A percentile compares a stretch with the other conserved stretches of the same genome.
phyloP scores from a whole-genome alignment of 2,113 vertebrate species.

The Clinocottus analis region DNA sequence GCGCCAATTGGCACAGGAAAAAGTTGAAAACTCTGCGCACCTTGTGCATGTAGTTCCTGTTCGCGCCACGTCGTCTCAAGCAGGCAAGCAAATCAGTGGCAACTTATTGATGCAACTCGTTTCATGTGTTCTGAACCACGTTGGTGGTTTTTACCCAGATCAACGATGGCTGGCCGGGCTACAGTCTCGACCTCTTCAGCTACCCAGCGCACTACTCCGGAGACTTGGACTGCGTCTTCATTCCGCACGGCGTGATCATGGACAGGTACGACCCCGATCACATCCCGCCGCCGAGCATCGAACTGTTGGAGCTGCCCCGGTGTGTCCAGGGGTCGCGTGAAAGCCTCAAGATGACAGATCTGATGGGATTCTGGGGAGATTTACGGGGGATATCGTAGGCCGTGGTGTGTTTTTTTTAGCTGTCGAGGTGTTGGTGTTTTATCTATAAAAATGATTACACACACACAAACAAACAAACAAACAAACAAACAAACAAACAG shows the following conservation, averaged over 20 bases:
- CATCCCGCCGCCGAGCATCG: background rate
- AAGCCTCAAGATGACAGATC: background rate
- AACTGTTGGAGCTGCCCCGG: too few species aligned
- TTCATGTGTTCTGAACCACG: background rate
- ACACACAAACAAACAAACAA: background rate
- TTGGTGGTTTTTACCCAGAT: slow-evolving; percentile 78
- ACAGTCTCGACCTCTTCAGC: slow-evolving; percentile 91
- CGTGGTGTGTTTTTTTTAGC: background rate
- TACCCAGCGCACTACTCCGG: slow-evolving; percentile 89
- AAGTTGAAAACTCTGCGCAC: background rate
- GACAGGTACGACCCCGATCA: slow-evolving; percentile 84
- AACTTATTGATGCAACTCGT: background rate
- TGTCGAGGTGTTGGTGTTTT: background rate
- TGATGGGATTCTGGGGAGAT: too few species aligned
- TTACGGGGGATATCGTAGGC: background rate
- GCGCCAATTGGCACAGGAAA: background rate
- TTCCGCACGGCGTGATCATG: slow-evolving; percentile 92
- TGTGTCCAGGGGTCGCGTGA: background rate
- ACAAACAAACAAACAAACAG: background rate
- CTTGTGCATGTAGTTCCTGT: background rate
- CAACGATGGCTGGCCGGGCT: slow-evolving; percentile 89
- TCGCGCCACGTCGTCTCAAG: background rate
- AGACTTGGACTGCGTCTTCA: slow-evolving; percentile 89
- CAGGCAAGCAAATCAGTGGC: too few species aligned
- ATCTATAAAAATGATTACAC: too few species aligned